Evolutionary conservation across 2,113 vertebrate species (phyloP), one percentile per base, ranked within the genome.

Genomic region (Apteryx owenii): DNA sequence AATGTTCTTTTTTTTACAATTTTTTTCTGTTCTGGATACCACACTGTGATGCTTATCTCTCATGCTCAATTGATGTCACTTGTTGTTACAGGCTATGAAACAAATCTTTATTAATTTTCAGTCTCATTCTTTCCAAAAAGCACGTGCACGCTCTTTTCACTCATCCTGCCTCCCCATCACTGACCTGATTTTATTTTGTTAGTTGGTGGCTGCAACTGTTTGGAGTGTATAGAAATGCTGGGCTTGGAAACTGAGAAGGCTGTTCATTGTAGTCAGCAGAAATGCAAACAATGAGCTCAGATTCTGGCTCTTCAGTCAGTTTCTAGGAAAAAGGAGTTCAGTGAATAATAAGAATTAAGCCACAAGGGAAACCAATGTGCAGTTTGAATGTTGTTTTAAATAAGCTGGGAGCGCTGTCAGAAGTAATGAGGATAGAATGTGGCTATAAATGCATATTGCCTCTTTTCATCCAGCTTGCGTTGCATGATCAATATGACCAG

Each of bases 221-320:
- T 96, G 75, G 94, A 90, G 87, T 71, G 77, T 95, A 93, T 68
- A 97, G 94, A 96, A 96, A 92, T 97, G 95, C 95, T 96, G 85
- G 97, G 96, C 86, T 95, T 97, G 84, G 97, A 98, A 96, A 97
- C 85, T 51, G 90, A 96, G 95, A 94, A 87, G 66, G 76, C 93
- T 60, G 81, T 89, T 95, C 73, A 72, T 91, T 95, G 96, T 53
- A 21, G 61, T 98, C 97, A 98, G 97, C 98, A 96, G 85, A 97
- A 97, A 97, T 90, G 0, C 80, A 96, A 97, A 98, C 98, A 98
- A 97, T 97, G 97, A 97, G 86, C 93, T 97, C 96, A 97, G 95
- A 97, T 97, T 92, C 96, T 96, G 97, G 95, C 97, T 97, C 85
- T 97, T 97, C 94, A 88, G 93, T 95, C 89, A 94, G 95, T 97